phyloP scores from a whole-genome alignment of 2,888 invertebrate species.

The Thymelicus sylvestris region DNA sequence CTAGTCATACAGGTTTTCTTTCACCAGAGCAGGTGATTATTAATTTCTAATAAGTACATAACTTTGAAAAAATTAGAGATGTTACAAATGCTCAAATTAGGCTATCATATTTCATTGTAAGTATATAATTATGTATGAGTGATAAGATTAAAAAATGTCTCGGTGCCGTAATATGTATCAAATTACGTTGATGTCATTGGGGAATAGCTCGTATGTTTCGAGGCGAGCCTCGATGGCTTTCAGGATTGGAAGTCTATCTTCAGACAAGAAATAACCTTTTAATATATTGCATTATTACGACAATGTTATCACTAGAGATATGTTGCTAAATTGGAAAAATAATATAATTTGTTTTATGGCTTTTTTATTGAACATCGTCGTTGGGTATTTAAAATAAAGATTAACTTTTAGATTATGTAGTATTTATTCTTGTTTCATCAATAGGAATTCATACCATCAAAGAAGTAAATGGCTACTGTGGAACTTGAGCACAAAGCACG shows the following conservation, averaged over 20 bases:
- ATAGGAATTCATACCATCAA: no score
- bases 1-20: no score
- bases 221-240: neutral
- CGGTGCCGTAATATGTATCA: slow-evolving; percentile 11
- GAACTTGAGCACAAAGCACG: slow-evolving; percentile 30
- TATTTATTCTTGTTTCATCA: slow-evolving; percentile 13
- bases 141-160: slow-evolving; percentile 13
- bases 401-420: neutral
- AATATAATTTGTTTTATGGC: no score
- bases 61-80: no score
- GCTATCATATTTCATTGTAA: no score
- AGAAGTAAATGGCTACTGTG: slow-evolving; percentile 6
- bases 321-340: neutral
- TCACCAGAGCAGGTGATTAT: no score
- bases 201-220: slow-evolving; percentile 4
- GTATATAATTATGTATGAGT: neutral
- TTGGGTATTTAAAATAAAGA: no score
- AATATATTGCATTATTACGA: slow-evolving; percentile 12
- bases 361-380: no score
- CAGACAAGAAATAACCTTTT: slow-evolving; percentile 6
- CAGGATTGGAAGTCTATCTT: slow-evolving; percentile 8
- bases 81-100: no score
- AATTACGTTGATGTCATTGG: slow-evolving; percentile 2
- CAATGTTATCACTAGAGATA: neutral
- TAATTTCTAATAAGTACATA: no score